phyloP scores from a whole-genome alignment of 1,140 invertebrate species.

The Drosophila erecta region DNA sequence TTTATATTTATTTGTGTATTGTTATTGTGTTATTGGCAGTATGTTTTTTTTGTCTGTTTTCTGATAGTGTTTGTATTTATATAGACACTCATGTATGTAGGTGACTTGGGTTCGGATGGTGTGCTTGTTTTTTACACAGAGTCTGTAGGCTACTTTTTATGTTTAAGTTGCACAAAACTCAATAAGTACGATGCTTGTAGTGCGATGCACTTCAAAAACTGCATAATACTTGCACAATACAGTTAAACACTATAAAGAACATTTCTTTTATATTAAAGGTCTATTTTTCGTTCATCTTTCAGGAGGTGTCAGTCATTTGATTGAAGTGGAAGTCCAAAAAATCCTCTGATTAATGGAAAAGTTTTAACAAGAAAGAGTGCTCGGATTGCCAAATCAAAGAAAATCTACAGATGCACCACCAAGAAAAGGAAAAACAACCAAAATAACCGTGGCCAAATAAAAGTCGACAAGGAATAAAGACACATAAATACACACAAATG shows the following conservation, averaged over 20 bases:
- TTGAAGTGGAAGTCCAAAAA: constrained; percentile 1
- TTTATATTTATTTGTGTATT: background rate
- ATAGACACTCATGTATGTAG: background rate
- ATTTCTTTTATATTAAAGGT: background rate
- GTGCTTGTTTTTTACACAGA: background rate
- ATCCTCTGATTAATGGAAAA: background rate
- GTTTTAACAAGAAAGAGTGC: constrained; percentile 11
- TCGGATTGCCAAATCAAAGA: constrained; percentile 33
- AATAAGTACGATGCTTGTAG: no score
- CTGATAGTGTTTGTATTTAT: background rate
- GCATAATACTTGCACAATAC: no score
- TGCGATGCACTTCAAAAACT: no score
- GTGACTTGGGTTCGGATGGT: background rate
- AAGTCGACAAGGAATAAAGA: constrained; percentile 2
- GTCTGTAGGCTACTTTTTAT: background rate
- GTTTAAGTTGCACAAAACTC: no score
- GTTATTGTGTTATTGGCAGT: background rate
- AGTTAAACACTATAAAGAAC: no score
- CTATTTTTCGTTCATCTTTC: background rate
- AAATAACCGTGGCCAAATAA: constrained; percentile 13
- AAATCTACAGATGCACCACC: constrained; percentile 20
- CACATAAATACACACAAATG: constrained; percentile 12
- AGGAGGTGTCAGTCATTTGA: constrained; percentile 11
- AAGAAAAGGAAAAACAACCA: background rate
- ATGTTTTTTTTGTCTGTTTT: background rate